Evolutionary conservation across 2,888 invertebrate genomes (phyloP).

Genomic region (Chesias legatella): DNA sequence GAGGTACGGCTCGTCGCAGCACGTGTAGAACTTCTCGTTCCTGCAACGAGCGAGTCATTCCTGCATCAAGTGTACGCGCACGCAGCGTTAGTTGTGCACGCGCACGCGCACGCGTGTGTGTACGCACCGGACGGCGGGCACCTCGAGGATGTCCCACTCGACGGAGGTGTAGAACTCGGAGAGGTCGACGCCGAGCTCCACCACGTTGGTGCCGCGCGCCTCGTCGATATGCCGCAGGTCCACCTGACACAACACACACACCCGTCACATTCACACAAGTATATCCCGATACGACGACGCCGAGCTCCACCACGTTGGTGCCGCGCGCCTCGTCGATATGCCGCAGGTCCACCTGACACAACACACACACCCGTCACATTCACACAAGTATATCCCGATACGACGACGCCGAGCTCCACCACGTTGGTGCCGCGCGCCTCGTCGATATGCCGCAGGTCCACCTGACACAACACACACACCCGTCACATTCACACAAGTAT

Average conservation of each 20-base stretch:
- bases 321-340: conserved; percentile 95
- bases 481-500: no score
- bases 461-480: conserved; percentile 77
- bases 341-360: conserved; percentile 92
- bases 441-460: conserved; percentile 94
- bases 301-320: conserved; percentile 94
- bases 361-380: background rate
- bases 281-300: conserved; percentile 98
- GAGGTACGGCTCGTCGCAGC: conserved; percentile 97
- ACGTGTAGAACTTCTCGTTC: conserved; percentile 96
- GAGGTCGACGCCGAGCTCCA: conserved; percentile 96
- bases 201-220: conserved; percentile 91
- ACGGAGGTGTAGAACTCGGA: conserved; percentile 99
- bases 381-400: no score
- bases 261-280: no score
- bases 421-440: conserved; percentile 93
- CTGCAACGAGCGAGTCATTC: no score
- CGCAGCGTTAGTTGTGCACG: background rate
- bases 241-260: conserved; percentile 82
- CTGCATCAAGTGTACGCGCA: no score
- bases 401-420: conserved; percentile 96
- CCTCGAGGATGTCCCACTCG: conserved; percentile 99
- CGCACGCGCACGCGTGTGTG: no score
- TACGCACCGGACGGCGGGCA: conserved; percentile 95
- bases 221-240: conserved; percentile 95